Percentiles rank a stretch among this genome's conserved stretches.
These are phyloP conservation scores for Dipodomys stephensi DNA, from an alignment of 2,113 vertebrate species.

Conservation along the genomic window DNA sequence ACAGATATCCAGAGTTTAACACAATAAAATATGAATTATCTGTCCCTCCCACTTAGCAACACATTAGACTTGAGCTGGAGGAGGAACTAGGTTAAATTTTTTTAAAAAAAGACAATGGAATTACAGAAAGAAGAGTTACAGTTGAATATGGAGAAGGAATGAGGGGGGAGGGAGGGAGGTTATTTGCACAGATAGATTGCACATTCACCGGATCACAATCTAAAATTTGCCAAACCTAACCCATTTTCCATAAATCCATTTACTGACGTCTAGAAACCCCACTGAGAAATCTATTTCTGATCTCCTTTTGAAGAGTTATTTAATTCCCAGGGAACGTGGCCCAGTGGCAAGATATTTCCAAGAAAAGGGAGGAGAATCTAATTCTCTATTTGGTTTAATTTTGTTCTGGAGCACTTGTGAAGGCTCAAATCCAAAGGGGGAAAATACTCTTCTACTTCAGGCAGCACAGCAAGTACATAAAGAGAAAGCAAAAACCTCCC, in stretches of 20 bases:
- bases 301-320: slow-evolving; percentile 77
- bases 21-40: not conserved
- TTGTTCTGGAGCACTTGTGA: slow-evolving; percentile 69
- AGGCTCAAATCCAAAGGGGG: slow-evolving; percentile 68
- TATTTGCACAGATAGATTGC: slow-evolving; percentile 3
- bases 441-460: slow-evolving; percentile 24
- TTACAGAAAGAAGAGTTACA: slow-evolving; percentile 15
- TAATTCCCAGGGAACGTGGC: slow-evolving; percentile 74
- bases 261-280: slow-evolving; percentile 61
- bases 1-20: not conserved
- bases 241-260: slow-evolving; percentile 73
- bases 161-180: not conserved
- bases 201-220: not conserved
- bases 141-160: not conserved
- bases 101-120: not conserved
- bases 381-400: slow-evolving; percentile 74
- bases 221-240: slow-evolving; percentile 67
- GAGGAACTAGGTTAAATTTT: not conserved
- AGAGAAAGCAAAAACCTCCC: slow-evolving; percentile 26
- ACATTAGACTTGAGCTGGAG: not conserved
- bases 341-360: slow-evolving; percentile 76
- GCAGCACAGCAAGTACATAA: slow-evolving; percentile 34
- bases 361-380: slow-evolving; percentile 69
- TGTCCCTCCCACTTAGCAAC: not conserved
- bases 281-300: slow-evolving; percentile 78